These are phyloP conservation scores for Plecotus auritus DNA, from an alignment of 2,113 vertebrate genomes.

Conservation along the genomic window DNA sequence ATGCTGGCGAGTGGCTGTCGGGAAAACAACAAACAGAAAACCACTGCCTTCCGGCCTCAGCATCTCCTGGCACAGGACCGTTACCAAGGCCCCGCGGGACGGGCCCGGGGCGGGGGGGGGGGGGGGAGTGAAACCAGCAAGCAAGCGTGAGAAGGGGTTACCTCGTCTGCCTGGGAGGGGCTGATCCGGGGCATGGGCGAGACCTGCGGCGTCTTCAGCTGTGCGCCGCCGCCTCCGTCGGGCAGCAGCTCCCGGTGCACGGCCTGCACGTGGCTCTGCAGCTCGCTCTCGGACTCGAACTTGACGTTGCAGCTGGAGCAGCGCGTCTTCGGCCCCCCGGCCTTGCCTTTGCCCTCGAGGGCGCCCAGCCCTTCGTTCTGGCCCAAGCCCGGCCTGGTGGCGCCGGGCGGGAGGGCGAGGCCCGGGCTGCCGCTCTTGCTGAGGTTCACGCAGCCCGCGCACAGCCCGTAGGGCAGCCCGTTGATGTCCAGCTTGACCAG, in stretches of 20 bases:
- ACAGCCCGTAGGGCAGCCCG: constrained; percentile 96
- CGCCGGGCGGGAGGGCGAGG: constrained; percentile 87
- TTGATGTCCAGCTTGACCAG: constrained; percentile 98
- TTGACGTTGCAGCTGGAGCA: constrained; percentile 99
- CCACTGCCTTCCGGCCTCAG: constrained; percentile 68
- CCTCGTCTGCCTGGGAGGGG: constrained; percentile 97
- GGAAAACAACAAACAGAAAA: not conserved
- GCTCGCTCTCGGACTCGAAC: constrained; percentile 96
- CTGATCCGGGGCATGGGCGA: constrained; percentile 98
- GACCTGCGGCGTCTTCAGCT: constrained; percentile 94
- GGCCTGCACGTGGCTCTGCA: constrained; percentile 94
- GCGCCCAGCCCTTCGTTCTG: constrained; percentile 90
- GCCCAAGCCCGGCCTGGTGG: constrained; percentile 82
- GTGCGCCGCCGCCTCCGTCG: constrained; percentile 88
- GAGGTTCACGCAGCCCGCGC: constrained; percentile 92
- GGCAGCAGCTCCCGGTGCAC: constrained; percentile 92
- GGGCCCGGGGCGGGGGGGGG: constrained; percentile 33
- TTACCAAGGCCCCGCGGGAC: not conserved
- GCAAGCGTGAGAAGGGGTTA: constrained; percentile 82
- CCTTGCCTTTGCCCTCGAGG: constrained; percentile 90
- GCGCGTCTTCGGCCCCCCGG: constrained; percentile 91
- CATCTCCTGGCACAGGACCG: constrained; percentile 66
- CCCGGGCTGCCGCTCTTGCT: constrained; percentile 94
- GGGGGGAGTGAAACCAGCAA: constrained; percentile 60
- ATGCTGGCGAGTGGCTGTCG: constrained; percentile 72